Conservation (phyloP, 2,113 vertebrate species). For the Chaetops frenatus region DNA sequence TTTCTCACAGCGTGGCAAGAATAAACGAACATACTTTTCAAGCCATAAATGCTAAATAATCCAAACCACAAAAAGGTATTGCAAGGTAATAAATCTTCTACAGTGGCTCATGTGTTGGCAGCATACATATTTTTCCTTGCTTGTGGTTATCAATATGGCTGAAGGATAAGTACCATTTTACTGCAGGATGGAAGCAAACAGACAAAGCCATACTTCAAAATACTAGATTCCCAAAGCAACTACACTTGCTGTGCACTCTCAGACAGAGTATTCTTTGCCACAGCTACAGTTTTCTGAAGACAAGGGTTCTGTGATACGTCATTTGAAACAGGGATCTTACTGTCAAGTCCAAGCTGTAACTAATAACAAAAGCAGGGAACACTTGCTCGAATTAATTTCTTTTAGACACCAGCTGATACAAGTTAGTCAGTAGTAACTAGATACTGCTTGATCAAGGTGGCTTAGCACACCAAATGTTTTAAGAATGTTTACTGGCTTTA, state of each 20-base stretch:
- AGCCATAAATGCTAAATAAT: background rate
- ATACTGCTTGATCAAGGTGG: background rate
- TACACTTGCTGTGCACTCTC: background rate
- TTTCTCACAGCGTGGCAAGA: background rate
- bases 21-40: background rate
- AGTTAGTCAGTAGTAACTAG: background rate
- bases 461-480: background rate
- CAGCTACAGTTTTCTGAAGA: background rate
- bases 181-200: background rate
- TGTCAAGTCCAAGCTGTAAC: background rate
- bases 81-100: background rate
- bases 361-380: background rate
- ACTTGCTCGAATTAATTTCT: background rate
- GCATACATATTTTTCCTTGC: background rate
- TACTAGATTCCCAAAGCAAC: background rate
- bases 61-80: background rate
- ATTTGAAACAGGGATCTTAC: background rate
- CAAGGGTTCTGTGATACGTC: background rate
- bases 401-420: background rate
- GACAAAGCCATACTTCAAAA: background rate
- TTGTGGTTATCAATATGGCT: background rate
- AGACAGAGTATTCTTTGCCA: background rate
- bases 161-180: background rate
- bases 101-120: background rate
- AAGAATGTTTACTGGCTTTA: background rate